Evolutionary conservation across 2,797 vertebrate genomes (phyloP).

Genomic region (Muscicapa comitata): DNA sequence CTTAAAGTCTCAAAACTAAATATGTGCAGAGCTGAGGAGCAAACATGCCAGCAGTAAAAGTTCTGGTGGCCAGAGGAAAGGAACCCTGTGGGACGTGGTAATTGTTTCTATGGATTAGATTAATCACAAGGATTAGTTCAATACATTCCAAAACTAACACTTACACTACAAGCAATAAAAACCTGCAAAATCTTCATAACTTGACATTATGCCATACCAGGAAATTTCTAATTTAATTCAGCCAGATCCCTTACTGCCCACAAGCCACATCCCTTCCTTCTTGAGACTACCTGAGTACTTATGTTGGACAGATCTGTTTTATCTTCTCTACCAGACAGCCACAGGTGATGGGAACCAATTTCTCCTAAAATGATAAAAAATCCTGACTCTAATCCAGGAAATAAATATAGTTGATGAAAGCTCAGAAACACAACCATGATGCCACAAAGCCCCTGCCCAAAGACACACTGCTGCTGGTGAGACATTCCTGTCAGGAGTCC

Average conservation of each 20-base stretch:
- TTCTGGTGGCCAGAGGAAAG: not conserved
- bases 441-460: not conserved
- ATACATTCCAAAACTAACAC: not conserved
- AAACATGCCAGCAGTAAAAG: not conserved
- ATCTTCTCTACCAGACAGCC: not conserved
- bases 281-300: not conserved
- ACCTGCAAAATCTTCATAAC: not conserved
- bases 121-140: not conserved
- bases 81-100: not conserved
- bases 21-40: not conserved
- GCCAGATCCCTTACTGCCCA: not conserved
- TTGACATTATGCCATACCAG: not conserved
- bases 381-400: not conserved
- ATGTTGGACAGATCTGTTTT: not conserved
- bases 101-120: fast-evolving
- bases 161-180: not conserved
- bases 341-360: not conserved
- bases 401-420: fast-evolving
- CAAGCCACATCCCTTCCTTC: not conserved
- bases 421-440: not conserved
- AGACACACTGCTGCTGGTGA: not conserved
- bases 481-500: not conserved
- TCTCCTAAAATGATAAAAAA: not conserved
- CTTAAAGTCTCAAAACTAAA: not conserved
- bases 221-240: not conserved